phyloP scores from a whole-genome alignment of 2,888 invertebrate species.

The Scaptomyza reducta region DNA sequence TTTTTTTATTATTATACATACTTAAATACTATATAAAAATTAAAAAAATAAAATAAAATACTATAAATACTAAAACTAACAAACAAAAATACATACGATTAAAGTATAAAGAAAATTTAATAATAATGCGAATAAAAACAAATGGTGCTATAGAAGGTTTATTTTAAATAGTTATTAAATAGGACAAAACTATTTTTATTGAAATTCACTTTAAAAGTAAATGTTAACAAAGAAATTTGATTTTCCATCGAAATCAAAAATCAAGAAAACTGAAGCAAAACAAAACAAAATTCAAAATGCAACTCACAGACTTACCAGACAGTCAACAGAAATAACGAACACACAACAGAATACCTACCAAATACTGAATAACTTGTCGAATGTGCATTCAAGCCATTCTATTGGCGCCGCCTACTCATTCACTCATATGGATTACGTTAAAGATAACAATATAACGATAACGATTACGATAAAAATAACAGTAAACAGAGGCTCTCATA shows the following conservation, averaged over 20 bases:
- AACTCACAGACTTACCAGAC: slow-evolving; percentile 47
- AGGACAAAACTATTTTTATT: slow-evolving; percentile 52
- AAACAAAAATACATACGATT: slow-evolving; percentile 44
- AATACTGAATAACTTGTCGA: slow-evolving; percentile 71
- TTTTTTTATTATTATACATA: slow-evolving; percentile 39
- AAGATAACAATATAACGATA: slow-evolving; percentile 10
- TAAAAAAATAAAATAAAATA: slow-evolving; percentile 19
- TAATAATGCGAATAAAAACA: slow-evolving; percentile 78
- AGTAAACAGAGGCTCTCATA: slow-evolving; percentile 79
- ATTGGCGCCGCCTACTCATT: slow-evolving; percentile 57
- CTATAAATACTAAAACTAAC: slow-evolving; percentile 26
- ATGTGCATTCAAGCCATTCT: slow-evolving; percentile 54
- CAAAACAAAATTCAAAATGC: slow-evolving; percentile 44
- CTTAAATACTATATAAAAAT: slow-evolving; percentile 29
- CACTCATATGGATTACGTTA: slow-evolving; percentile 53
- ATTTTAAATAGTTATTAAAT: slow-evolving; percentile 75
- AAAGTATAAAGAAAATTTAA: slow-evolving; percentile 50
- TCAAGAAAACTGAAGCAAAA: slow-evolving; percentile 36
- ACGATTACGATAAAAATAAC: slow-evolving; percentile 47
- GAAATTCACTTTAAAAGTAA: slow-evolving; percentile 50
- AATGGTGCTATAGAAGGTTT: slow-evolving; percentile 81
- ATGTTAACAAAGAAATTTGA: slow-evolving; percentile 63
- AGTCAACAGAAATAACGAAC: slow-evolving; percentile 41
- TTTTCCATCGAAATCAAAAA: slow-evolving; percentile 63
- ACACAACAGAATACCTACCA: slow-evolving; percentile 42